Percentiles rank a stretch among this genome's conserved stretches.
Evolutionary conservation across 2,113 vertebrate genomes (phyloP).

Genomic region (Bos indicus): DNA sequence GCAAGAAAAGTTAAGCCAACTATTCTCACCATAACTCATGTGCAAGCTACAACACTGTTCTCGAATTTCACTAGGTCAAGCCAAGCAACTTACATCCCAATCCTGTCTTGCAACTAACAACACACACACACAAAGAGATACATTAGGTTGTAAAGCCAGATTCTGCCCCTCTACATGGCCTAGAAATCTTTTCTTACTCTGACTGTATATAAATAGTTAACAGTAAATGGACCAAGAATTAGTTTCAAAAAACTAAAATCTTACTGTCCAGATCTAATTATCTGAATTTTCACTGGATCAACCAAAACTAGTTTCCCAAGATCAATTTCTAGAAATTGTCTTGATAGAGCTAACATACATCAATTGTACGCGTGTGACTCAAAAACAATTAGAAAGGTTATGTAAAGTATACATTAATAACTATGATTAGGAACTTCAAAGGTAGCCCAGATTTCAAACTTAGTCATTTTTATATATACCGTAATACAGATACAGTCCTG

Average conservation of each 20-base stretch:
- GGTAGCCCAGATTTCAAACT: background rate
- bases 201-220: background rate
- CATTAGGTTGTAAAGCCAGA: background rate
- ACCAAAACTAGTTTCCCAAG: background rate
- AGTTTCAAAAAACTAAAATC: background rate
- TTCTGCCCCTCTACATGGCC: background rate
- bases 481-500: background rate
- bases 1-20: constrained; percentile 43
- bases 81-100: constrained; percentile 15
- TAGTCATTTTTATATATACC: background rate
- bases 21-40: constrained; percentile 9
- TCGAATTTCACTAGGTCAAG: constrained; percentile 4
- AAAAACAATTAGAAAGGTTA: background rate
- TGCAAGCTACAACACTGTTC: constrained; percentile 18
- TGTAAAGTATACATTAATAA: background rate
- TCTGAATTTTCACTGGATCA: background rate
- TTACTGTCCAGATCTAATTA: background rate
- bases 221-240: background rate
- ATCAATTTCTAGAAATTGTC: background rate
- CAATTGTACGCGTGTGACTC: background rate
- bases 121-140: background rate
- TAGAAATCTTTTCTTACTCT: background rate
- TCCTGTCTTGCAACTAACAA: background rate
- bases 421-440: background rate
- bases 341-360: background rate